Conservation (phyloP, 2,113 vertebrate genomes). For the Aphyosemion australe region DNA sequence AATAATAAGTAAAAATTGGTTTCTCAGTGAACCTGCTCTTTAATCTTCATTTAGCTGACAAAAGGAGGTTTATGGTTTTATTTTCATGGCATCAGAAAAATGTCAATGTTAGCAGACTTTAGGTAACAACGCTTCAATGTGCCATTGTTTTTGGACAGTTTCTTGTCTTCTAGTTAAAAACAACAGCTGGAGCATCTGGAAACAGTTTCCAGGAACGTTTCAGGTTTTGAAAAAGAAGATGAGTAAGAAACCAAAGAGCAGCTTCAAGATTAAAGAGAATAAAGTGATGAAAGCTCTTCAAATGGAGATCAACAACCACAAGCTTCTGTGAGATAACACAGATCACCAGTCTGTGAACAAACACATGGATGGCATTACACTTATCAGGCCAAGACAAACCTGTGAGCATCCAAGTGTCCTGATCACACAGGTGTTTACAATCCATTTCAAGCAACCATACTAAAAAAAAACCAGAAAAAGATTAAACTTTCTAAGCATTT, state of each 20-base stretch:
- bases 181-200: conserved; percentile 61
- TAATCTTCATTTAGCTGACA: no score
- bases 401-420: conserved; percentile 31
- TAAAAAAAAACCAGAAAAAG: conserved; percentile 6
- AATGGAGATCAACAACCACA: conserved; percentile 38
- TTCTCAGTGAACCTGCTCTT: no score
- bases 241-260: conserved; percentile 45
- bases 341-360: conserved; percentile 39
- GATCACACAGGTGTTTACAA: conserved; percentile 72
- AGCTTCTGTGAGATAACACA: conserved; percentile 52
- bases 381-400: conserved; percentile 50
- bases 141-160: conserved; percentile 6
- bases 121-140: neutral
- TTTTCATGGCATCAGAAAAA: neutral
- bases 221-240: conserved; percentile 38
- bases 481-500: no score
- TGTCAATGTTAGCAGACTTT: neutral
- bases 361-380: conserved; percentile 35
- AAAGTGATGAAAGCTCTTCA: conserved; percentile 44
- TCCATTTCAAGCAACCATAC: conserved; percentile 49
- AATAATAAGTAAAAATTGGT: no score
- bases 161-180: conserved; percentile 16
- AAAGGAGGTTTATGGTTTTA: neutral
- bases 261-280: conserved; percentile 52
- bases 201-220: conserved; percentile 52